A percentile compares a stretch with the other conserved stretches of the same genome.
Evolutionary conservation across 2,113 vertebrate genomes (phyloP).

Genomic region (Petromus typicus): DNA sequence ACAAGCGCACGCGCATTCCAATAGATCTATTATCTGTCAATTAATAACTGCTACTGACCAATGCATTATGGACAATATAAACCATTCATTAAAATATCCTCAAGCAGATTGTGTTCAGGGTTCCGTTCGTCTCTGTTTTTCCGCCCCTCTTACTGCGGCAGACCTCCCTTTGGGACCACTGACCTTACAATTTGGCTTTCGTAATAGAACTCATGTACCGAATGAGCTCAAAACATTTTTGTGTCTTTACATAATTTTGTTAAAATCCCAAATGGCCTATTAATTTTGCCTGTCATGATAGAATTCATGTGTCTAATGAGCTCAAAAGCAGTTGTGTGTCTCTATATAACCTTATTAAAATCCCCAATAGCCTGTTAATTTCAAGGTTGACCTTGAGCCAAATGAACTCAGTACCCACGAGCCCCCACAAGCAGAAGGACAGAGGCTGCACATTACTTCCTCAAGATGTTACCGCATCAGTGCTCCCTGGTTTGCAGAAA

Average conservation of each 20-base stretch:
- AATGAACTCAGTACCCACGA: background rate
- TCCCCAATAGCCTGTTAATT: background rate
- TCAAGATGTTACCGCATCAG: background rate
- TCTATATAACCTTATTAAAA: background rate
- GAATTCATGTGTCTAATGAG: background rate
- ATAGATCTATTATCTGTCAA: background rate
- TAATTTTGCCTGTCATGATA: background rate
- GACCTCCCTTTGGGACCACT: background rate
- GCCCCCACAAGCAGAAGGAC: background rate
- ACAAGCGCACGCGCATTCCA: background rate
- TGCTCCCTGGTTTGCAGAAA: background rate
- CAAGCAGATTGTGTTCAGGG: background rate
- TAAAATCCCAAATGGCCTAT: background rate
- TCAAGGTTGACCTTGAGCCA: background rate
- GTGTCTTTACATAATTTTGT: background rate
- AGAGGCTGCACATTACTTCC: background rate
- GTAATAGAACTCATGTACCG: background rate
- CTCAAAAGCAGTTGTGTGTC: background rate
- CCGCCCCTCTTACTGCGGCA: background rate
- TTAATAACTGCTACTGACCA: background rate
- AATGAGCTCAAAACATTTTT: background rate
- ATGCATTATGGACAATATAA: background rate
- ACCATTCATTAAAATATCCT: background rate
- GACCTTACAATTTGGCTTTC: background rate
- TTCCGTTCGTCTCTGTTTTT: constrained; percentile 5